Evolutionary conservation across 1,140 invertebrate species (phyloP).

Genomic region (Glomeris maerens): DNA sequence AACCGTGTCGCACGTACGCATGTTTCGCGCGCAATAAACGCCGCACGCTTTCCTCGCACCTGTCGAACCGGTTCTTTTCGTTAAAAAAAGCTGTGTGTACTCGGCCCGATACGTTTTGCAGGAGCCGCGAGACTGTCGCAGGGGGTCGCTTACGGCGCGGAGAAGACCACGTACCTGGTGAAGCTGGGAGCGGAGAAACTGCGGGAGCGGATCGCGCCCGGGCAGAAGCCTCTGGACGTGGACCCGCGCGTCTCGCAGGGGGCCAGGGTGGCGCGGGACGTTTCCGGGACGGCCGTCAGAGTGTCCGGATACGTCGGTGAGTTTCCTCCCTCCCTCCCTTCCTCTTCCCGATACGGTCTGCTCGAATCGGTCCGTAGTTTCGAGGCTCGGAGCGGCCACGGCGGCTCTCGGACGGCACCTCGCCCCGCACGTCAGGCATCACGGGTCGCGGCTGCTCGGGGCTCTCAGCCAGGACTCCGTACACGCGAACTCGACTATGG

Average conservation of each 20-base stretch:
- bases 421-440: slow-evolving; percentile 49
- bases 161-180: slow-evolving; percentile 44
- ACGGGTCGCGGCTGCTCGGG: slow-evolving; percentile 42
- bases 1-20: too few species aligned
- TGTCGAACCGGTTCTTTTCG: too few species aligned
- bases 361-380: slow-evolving; percentile 36
- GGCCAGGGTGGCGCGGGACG: slow-evolving; percentile 44
- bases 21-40: too few species aligned
- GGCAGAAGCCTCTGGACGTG: slow-evolving; percentile 30
- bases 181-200: slow-evolving; percentile 44
- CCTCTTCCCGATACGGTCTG: too few species aligned
- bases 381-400: slow-evolving; percentile 46
- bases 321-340: too few species aligned
- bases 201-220: slow-evolving; percentile 38
- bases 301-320: slow-evolving; percentile 44
- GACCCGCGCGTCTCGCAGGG: slow-evolving; percentile 36
- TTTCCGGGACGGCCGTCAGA: slow-evolving; percentile 43
- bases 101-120: slow-evolving; percentile 23
- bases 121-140: slow-evolving; percentile 48
- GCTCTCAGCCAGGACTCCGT: slow-evolving; percentile 30
- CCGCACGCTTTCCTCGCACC: too few species aligned
- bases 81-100: too few species aligned
- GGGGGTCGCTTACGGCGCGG: slow-evolving; percentile 46
- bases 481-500: slow-evolving; percentile 42
- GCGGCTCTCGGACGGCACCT: slow-evolving; percentile 42